Evolutionary conservation across 2,888 invertebrate species (phyloP).

Genomic region (Frankliniella fusca): DNA sequence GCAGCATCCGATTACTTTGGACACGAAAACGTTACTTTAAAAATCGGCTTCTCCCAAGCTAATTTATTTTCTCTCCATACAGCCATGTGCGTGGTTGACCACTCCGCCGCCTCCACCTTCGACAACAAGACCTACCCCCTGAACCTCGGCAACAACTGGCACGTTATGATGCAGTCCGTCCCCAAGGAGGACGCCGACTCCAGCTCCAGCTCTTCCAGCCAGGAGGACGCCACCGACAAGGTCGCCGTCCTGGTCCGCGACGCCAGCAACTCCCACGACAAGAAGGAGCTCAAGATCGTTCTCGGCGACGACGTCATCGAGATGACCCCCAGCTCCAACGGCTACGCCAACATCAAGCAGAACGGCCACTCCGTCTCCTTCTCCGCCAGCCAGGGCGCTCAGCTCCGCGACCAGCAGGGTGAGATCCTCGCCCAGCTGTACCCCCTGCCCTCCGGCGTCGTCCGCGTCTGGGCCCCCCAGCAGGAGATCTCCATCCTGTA

Average conservation of each 20-base stretch:
- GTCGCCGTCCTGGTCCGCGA: slow-evolving; percentile 50
- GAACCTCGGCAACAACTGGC: slow-evolving; percentile 55
- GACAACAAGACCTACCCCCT: slow-evolving; percentile 53
- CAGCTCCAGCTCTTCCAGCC: slow-evolving; percentile 34
- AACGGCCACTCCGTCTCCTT: slow-evolving; percentile 43
- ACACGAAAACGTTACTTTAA: too few species aligned
- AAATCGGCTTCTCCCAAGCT: too few species aligned
- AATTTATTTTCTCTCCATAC: neutral
- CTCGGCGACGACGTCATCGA: slow-evolving; percentile 50
- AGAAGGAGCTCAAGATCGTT: slow-evolving; percentile 49
- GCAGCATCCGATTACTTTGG: too few species aligned
- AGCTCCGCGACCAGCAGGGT: slow-evolving; percentile 44
- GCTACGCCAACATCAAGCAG: slow-evolving; percentile 42
- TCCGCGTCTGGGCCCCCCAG: slow-evolving; percentile 50
- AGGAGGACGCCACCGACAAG: slow-evolving; percentile 42
- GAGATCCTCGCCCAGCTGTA: slow-evolving; percentile 48
- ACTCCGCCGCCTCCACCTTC: neutral
- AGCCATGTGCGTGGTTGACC: too few species aligned
- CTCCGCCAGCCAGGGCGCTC: slow-evolving; percentile 48
- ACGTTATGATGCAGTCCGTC: slow-evolving; percentile 56
- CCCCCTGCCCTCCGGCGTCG: slow-evolving; percentile 52
- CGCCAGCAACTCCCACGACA: slow-evolving; percentile 41
- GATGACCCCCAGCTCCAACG: slow-evolving; percentile 35
- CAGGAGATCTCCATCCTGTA: slow-evolving; percentile 54
- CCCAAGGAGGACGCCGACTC: slow-evolving; percentile 34